Percentiles rank a stretch among this genome's conserved stretches.
phyloP scores from a whole-genome alignment of 2,113 vertebrate genomes.

The Todiramphus chloris region DNA sequence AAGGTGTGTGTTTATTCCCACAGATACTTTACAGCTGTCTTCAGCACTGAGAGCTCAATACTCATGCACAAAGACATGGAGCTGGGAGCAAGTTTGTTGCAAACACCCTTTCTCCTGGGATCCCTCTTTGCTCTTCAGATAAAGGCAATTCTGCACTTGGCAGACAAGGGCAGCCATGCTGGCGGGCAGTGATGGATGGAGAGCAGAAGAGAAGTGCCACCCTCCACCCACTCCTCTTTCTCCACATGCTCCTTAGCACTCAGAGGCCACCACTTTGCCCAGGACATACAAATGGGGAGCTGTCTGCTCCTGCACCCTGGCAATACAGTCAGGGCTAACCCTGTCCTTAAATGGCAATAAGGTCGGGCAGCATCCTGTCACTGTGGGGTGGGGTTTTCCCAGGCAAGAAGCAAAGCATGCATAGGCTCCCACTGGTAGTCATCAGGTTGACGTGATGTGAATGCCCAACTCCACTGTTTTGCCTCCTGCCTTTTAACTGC shows the following conservation, averaged over 20 bases:
- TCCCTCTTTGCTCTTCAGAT: not conserved
- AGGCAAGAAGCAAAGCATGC: not conserved
- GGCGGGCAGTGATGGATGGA: not conserved
- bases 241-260: accelerated
- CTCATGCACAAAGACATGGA: accelerated
- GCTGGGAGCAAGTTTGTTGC: accelerated
- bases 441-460: not conserved
- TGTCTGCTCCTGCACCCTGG: not conserved
- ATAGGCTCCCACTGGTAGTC: not conserved
- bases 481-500: not conserved
- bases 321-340: accelerated
- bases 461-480: not conserved
- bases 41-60: accelerated
- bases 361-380: not conserved
- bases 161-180: not conserved
- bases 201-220: not conserved
- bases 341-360: not conserved
- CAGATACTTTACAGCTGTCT: accelerated
- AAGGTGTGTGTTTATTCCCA: not conserved
- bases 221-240: not conserved
- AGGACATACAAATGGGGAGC: accelerated
- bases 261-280: not conserved
- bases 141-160: not conserved
- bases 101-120: not conserved
- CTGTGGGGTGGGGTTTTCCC: not conserved